Base-by-base conservation (phyloP, 2,888 invertebrate genomes). In the Oscheius sp. region DNA sequence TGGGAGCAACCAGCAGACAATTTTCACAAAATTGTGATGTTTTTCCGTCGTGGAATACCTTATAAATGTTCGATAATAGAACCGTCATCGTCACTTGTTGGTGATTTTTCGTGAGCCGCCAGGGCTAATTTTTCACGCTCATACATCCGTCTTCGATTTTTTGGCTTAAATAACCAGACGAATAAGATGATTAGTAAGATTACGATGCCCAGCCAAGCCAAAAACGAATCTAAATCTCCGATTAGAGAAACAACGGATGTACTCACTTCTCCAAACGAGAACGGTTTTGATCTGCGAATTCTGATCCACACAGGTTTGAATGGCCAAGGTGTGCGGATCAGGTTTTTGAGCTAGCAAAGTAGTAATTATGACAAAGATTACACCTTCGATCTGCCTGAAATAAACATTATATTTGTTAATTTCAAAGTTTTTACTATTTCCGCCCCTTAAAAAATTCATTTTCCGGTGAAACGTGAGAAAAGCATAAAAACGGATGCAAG, bases 361-460 rank as follows among this genome's bases (percentile, higher is more conserved):
- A 1, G 84, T 84, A 26, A 80, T n/a, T 6, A 81, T 26, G 17
- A 84, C 77, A 66, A 75, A 84, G 20, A 81, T 24, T 2, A 84
- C 77, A 8, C 84, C 84, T 68, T 82, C 78, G 33, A 84, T 47
- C 68, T 84, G 84, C 30, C 81, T 81, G 62, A 59, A 81, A 76
- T 9, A 36, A 22, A 20, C 2, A 2, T 33, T 36, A 12, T 28
- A 17, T 59, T 28, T 44, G 2, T 17, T 47, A 47, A 9, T 17
- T 47, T 22, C 22, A 17, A 17, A 47, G 47, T 17, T 47, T 47
- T n/a, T 47, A n/a, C 22, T 47, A 47, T 47, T 8, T 1, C 8
- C 36, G 36, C 14, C 36, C 8, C 36, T 36, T 8, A 14, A 14
- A 36, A 36, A n/a, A n/a, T n/a, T n/a, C n/a, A n/a, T n/a, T n/a